Evolutionary conservation across 2,797 vertebrate genomes (phyloP).

Genomic region (Danio tinwini): DNA sequence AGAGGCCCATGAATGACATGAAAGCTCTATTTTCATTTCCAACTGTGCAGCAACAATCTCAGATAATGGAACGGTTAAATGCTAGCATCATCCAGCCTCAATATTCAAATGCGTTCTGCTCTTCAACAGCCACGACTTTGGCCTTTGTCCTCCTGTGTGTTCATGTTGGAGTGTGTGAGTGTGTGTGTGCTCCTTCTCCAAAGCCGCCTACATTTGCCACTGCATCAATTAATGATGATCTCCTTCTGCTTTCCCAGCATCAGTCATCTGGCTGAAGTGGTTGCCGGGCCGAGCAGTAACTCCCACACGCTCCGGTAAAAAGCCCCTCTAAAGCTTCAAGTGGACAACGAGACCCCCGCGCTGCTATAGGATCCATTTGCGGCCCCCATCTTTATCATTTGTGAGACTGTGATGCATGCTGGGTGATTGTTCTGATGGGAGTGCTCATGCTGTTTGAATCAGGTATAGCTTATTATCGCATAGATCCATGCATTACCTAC

Average conservation of each 20-base stretch:
- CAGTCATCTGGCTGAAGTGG: conserved; percentile 65
- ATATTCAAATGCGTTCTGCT: conserved; percentile 45
- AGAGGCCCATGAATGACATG: conserved; percentile 21
- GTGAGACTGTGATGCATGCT: conserved; percentile 32
- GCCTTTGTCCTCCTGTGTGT: conserved; percentile 54
- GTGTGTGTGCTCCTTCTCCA: conserved; percentile 42
- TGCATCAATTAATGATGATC: conserved; percentile 67
- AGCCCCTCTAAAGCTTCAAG: conserved; percentile 56
- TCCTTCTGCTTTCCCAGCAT: conserved; percentile 63
- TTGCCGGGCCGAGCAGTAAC: conserved; percentile 56
- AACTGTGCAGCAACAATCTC: conserved; percentile 10
- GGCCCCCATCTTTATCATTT: conserved; percentile 42
- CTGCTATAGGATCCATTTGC: conserved; percentile 55
- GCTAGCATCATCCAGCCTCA: conserved; percentile 23
- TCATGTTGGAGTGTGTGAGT: conserved; percentile 27
- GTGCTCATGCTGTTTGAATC: conserved; percentile 29
- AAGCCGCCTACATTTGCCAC: conserved; percentile 66
- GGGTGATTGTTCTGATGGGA: conserved; percentile 15
- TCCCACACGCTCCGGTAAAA: conserved; percentile 61
- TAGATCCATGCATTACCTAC: not conserved
- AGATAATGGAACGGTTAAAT: conserved; percentile 42
- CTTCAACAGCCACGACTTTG: conserved; percentile 56
- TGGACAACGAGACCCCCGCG: conserved; percentile 57
- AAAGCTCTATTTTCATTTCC: conserved; percentile 14
- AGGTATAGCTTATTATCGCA: conserved; percentile 14